Evolutionary conservation across 2,888 invertebrate genomes (phyloP).

Genomic region (Siphlonurus alternatus): DNA sequence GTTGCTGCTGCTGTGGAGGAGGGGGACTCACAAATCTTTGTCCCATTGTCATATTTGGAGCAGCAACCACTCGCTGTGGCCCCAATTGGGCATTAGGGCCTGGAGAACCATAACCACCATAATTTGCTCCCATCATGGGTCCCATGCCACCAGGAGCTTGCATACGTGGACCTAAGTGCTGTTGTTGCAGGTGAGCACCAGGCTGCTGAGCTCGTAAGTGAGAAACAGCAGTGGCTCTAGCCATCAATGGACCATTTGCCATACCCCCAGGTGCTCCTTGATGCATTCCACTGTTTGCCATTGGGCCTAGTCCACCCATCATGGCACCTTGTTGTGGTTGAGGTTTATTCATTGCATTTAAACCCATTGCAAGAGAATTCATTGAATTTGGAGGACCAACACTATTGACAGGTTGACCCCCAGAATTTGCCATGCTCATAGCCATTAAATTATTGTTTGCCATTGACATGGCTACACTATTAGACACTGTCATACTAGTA

Average conservation of each 20-base stretch:
- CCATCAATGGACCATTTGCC: constrained; percentile 65
- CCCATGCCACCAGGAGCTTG: constrained; percentile 32
- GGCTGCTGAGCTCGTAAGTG: constrained; percentile 6
- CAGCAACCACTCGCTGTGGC: constrained; percentile 33
- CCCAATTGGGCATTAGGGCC: constrained; percentile 21
- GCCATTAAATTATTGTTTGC: constrained; percentile 7
- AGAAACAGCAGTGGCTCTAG: constrained; percentile 24
- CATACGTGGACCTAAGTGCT: constrained; percentile 37
- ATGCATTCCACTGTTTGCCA: not conserved
- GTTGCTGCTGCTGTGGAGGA: constrained; percentile 14
- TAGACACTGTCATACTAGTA: constrained; percentile 21
- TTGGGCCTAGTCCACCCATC: constrained; percentile 18
- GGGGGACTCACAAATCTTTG: constrained; percentile 3
- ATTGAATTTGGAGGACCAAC: constrained; percentile 2
- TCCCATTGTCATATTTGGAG: constrained; percentile 23
- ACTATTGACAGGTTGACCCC: constrained; percentile 22
- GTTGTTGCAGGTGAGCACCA: constrained; percentile 26
- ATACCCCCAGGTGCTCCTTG: constrained; percentile 27
- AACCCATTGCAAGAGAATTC: not conserved
- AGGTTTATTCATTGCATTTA: constrained; percentile 19
- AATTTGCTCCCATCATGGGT: constrained; percentile 19
- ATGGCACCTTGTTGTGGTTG: constrained; percentile 23
- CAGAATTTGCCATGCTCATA: constrained; percentile 27
- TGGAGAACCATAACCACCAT: constrained; percentile 25
- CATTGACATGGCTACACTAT: constrained; percentile 21